These are phyloP conservation scores for Lasioglossum lativentre DNA, from an alignment of 2,888 invertebrate genomes.

Conservation along the genomic window DNA sequence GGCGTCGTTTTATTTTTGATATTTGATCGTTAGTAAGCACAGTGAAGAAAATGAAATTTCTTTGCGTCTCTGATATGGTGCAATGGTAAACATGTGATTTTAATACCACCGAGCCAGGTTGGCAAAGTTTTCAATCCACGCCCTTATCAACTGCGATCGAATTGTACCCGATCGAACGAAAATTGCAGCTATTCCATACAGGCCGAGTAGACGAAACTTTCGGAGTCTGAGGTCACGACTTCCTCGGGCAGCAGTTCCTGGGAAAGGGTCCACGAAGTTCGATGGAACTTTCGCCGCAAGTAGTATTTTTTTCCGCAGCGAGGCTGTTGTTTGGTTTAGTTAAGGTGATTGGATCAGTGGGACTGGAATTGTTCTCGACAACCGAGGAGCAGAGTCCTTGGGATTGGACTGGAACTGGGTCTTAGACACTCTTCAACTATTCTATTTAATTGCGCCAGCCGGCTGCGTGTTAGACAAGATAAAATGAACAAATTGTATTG, in stretches of 20 bases:
- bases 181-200: constrained; percentile 20
- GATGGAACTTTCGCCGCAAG: neutral
- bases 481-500: neutral
- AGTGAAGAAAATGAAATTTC: too few species aligned
- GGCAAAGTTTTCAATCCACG: neutral
- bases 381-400: neutral
- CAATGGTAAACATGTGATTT: neutral
- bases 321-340: constrained; percentile 15
- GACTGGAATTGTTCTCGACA: neutral
- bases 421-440: neutral
- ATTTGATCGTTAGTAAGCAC: too few species aligned
- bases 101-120: neutral
- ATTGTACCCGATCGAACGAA: constrained; percentile 32
- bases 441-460: neutral
- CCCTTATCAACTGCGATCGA: neutral
- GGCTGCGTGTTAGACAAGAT: neutral
- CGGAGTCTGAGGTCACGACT: neutral
- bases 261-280: constrained; percentile 1
- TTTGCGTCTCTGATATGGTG: neutral
- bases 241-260: neutral
- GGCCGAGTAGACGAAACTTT: constrained; percentile 7
- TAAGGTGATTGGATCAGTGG: constrained; percentile 11
- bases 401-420: neutral
- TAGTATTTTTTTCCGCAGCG: neutral
- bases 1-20: too few species aligned